Conservation (phyloP, 2,797 vertebrate genomes). For the Sebastiscus albofasciatus region DNA sequence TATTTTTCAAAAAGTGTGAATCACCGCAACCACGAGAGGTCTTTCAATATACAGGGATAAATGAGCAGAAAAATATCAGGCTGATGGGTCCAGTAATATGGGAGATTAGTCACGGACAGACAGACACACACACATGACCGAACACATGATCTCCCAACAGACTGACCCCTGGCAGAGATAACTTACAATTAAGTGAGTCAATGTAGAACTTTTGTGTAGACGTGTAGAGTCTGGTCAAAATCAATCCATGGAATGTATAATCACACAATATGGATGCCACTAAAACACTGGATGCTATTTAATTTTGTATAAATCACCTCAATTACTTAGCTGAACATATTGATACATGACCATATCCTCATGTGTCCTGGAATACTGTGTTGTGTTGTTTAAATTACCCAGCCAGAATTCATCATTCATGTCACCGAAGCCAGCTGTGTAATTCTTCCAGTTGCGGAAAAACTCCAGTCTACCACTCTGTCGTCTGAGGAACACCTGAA, state of each 20-base stretch:
- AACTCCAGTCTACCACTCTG: slow-evolving; percentile 92
- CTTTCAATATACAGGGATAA: too few relatives aligned
- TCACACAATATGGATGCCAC: neutral
- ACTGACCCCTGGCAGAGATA: neutral
- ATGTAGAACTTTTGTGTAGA: neutral
- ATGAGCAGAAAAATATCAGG: neutral
- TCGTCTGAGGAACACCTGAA: slow-evolving; percentile 92
- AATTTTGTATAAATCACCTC: neutral
- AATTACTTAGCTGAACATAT: neutral
- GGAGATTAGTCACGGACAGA: neutral
- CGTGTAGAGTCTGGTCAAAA: neutral
- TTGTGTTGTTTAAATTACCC: slow-evolving; percentile 74
- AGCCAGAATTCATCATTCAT: slow-evolving; percentile 95
- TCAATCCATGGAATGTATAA: neutral
- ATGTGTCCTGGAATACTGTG: neutral
- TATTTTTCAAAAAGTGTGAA: neutral
- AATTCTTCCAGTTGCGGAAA: slow-evolving; percentile 96
- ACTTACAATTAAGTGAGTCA: neutral
- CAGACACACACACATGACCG: neutral
- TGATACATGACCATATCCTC: neutral
- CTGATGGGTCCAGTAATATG: neutral
- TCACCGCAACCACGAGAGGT: neutral
- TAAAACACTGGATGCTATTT: neutral
- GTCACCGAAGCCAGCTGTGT: slow-evolving; percentile 92
- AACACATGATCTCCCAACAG: neutral